Base-by-base conservation (phyloP, 2,888 invertebrate species). In the Embidobia sp. region DNA sequence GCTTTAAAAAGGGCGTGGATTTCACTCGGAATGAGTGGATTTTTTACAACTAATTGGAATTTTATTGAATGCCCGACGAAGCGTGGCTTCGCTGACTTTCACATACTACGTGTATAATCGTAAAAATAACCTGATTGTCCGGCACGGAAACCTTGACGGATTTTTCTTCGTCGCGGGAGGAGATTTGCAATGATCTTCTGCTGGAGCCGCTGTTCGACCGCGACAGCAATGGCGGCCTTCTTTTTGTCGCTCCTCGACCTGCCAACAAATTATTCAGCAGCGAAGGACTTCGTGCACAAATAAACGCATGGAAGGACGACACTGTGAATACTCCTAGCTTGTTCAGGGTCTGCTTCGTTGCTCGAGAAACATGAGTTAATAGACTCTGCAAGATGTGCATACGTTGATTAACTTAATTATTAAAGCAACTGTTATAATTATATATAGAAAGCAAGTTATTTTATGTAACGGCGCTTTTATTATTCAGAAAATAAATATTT, bases 311-410 rank as follows among this genome's bases (percentile, higher is more conserved):
- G 92, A 98, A 97, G 81, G 98, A 98, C 67, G 98, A 98, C 83
- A 98, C 98, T 57, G 98, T 98, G 92, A 98, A 98, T 85, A 98
- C 97, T 76, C 98, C 98, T 86, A 98, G 92, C 89, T 97, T 96
- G 91, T 98, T 97, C 86, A 98, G 91, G 46, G 96, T 97, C 86
- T 95, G 95, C 92, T 98, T 98, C 82, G 98, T 98, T 84, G 96
- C 95, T 84, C 97, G 95, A 18, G 98, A 98, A 75, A 98, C 98
- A 91, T 97, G 97, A 66, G 97, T 97, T 86, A 98, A 92, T 85
- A 98, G 92, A 81, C 97, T 97, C 98, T 98, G 94, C 2, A 92
- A 92, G 88, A 88, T 75, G 33, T 35, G 51, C 15, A 59, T 5
- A 27, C 26, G 16, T 40, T 49, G 19, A 55, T 63, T 40, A 31